Base-by-base conservation (phyloP, 2,888 invertebrate species). In the Julus scanicus region DNA sequence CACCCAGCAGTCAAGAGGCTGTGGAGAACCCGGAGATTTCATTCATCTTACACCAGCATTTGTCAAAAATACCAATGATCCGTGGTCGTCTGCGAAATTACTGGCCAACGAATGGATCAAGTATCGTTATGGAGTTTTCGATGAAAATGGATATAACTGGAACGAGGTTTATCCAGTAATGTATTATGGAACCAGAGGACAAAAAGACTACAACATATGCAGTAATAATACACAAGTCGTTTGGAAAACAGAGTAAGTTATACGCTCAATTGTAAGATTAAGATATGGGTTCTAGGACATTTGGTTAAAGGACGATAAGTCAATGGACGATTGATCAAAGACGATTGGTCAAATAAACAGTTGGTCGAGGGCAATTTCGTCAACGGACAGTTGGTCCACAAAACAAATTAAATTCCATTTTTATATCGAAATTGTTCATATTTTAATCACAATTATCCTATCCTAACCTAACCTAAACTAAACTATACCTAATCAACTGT, bases 1-100 rank as follows among this genome's bases (percentile, higher is more conserved):
- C 93, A 94, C 94, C 0, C 94, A 94, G 90, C 95, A 95, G 91
- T 93, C 94, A 2, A 92, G 93, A 48, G 94, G 94, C 13, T 95
- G 95, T 90, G 94, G 94, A 8, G 92, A 93, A 89, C 91, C 91
- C 4, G 95, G 94, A 0, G 94, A 94, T 90, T 94, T 94, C 91
- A 94, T 95, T 85, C 94, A 93, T 90, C 89, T 94, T 37, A 91
- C 91, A 1, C 9, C 49, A 57, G 11, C 13, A 15, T 87, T 87
- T 37, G 37, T 87, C 53, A 37, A 40, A 40, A n/a, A 17, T 6
- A 49, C 20, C 29, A 8, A 11, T 29, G 29, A 37, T 37, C 37
- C 2, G 20, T 49, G 11, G 29, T 2, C 48, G 13, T 0, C 11
- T 40, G 57, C 29, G 2, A 87, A 87, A 49, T 29, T 17, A 37